Percentiles rank a stretch among this genome's conserved stretches.
Conservation (phyloP, 2,113 vertebrate genomes). For the Malurus melanocephalus region DNA sequence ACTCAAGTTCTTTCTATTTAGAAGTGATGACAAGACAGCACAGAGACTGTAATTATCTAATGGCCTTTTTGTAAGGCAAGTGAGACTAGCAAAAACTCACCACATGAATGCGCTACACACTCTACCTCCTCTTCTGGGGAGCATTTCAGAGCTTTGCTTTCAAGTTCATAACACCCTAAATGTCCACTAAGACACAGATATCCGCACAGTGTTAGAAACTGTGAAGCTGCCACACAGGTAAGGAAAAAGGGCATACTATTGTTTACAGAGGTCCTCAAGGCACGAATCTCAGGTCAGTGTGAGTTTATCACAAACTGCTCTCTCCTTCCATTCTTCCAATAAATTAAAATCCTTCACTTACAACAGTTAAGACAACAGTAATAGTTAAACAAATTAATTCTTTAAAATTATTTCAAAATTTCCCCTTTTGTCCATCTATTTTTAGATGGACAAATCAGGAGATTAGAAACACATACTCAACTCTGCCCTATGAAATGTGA, state of each 20-base stretch:
- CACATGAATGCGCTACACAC: accelerated
- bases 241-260: not conserved
- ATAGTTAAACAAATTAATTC: not conserved
- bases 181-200: not conserved
- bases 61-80: not conserved
- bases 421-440: not conserved
- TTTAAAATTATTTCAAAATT: not conserved
- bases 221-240: not conserved
- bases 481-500: not conserved
- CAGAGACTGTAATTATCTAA: not conserved
- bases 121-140: not conserved
- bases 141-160: not conserved
- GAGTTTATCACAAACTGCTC: not conserved
- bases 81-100: not conserved
- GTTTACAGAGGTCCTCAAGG: not conserved
- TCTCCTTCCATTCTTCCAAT: not conserved
- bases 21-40: not conserved
- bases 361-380: not conserved
- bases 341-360: not conserved
- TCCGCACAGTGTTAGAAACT: not conserved
- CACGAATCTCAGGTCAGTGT: not conserved
- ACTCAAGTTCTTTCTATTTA: not conserved
- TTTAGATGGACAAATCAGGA: not conserved
- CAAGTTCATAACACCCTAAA: not conserved
- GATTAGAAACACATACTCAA: not conserved